phyloP scores from a whole-genome alignment of 2,113 vertebrate species.

The Xiphophorus hellerii region DNA sequence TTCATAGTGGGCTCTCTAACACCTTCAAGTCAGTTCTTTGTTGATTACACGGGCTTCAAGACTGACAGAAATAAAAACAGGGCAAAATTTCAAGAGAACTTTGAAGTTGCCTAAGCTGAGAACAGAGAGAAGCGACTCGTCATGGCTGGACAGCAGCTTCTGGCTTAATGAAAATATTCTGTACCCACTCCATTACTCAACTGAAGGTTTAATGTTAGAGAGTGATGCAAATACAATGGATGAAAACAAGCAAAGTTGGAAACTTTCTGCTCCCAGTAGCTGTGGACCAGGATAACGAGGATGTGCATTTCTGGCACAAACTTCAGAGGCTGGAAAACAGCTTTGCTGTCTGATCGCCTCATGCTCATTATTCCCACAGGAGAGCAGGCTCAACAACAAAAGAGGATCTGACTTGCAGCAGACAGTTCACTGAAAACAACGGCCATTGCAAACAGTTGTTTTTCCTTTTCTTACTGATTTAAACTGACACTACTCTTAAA shows the following conservation, averaged over 20 bases:
- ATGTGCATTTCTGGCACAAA: constrained; percentile 60
- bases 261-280: constrained; percentile 55
- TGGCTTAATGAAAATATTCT: constrained; percentile 69
- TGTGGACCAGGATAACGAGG: constrained; percentile 59
- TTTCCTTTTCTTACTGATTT: constrained; percentile 11
- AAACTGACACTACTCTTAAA: constrained; percentile 18
- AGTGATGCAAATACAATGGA: constrained; percentile 62
- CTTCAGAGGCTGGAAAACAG: constrained; percentile 56
- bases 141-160: constrained; percentile 50
- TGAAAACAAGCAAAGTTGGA: constrained; percentile 41
- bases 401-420: constrained; percentile 51
- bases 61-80: constrained; percentile 65
- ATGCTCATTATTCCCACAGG: constrained; percentile 63
- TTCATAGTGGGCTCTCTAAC: constrained; percentile 71
- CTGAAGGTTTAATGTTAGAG: constrained; percentile 46
- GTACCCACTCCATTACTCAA: constrained; percentile 62
- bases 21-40: constrained; percentile 63
- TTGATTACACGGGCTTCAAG: constrained; percentile 67
- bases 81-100: constrained; percentile 63
- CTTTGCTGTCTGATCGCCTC: constrained; percentile 61
- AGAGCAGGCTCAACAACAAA: constrained; percentile 48
- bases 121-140: constrained; percentile 36
- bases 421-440: constrained; percentile 28
- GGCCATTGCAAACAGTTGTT: not conserved
- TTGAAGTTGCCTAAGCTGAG: constrained; percentile 58